Percentiles rank a stretch among this genome's conserved stretches.
Conservation (phyloP, 2,888 invertebrate species). For the Gymnosoma rotundatum region DNA sequence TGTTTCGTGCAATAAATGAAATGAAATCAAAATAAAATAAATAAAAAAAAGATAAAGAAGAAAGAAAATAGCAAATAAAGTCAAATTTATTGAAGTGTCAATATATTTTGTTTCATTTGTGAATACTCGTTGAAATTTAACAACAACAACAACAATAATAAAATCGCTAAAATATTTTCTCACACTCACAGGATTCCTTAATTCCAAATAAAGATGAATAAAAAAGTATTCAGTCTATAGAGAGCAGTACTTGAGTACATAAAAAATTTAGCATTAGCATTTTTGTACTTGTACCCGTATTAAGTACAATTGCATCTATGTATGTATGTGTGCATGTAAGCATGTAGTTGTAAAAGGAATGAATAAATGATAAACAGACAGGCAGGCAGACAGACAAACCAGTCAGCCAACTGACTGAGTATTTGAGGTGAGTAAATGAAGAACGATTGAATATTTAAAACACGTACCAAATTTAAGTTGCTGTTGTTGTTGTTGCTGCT, state of each 20-base stretch:
- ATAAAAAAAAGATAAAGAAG: too few species aligned
- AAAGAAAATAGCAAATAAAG: constrained; percentile 50
- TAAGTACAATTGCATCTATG: too few species aligned
- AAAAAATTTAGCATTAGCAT: constrained; percentile 1
- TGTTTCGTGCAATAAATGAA: constrained; percentile 63
- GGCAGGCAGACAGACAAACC: background rate
- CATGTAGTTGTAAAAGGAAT: constrained; percentile 17
- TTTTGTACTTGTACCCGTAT: constrained; percentile 38
- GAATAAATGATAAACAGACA: constrained; percentile 26
- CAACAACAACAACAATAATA: constrained; percentile 10
- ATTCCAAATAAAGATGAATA: constrained; percentile 18
- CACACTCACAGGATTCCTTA: constrained; percentile 54
- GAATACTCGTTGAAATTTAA: constrained; percentile 55
- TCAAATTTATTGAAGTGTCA: constrained; percentile 69
- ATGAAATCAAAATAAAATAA: constrained; percentile 27
- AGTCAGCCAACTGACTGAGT: background rate
- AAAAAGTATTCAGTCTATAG: background rate
- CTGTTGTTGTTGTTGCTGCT: constrained; percentile 4
- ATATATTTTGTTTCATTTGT: constrained; percentile 45
- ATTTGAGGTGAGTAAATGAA: constrained; percentile 12
- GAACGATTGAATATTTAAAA: constrained; percentile 45
- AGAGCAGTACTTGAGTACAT: constrained; percentile 4
- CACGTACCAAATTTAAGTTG: constrained; percentile 56
- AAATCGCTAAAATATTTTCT: constrained; percentile 41
- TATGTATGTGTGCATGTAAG: background rate